Evolutionary conservation across 2,888 invertebrate genomes (phyloP), one percentile per base, ranked within the genome.

Genomic region (Opisthograptis luteolata): DNA sequence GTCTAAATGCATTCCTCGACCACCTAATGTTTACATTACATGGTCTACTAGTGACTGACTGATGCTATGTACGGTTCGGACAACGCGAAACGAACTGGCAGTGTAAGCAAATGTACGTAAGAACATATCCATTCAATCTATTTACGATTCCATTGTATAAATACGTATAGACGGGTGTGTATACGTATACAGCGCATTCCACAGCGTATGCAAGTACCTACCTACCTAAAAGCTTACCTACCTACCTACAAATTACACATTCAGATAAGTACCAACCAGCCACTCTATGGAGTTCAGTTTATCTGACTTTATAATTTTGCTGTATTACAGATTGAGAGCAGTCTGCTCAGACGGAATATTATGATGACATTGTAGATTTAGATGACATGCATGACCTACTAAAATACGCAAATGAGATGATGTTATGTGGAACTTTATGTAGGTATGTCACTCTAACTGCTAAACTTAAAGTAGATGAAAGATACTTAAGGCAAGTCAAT

Each of bases 21-120:
- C 78, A 79, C 78, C 84, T 82, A 85, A 84, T 89, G 88, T 89
- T 89, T 88, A 87, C 89, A 87, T 87, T 87, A 82, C 81, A 82
- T 81, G 73, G 74, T 76, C 77, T 73, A 72, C 72, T 70, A 76
- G 70, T 74, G 76, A 73, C 75, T 74, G 76, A 73, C 75, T 76
- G 76, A 75, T 73, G 74, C 76, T 78, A 73, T 76, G 68, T 77
- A 73, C 78, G 75, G 68, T 69, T 73, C 73, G 67, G 72, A 72
- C 69, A 75, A 74, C 74, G 79, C 79, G 73, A 81, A 81, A 76
- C 70, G 65, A 73, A 81, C 79, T 76, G 75, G 72, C 78, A 74
- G 76, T 81, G 73, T 73, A 81, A 79, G 85, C 86, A 81, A 49
- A 51, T 64, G 73, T 83, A 77, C 65, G 70, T 76, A 79, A 72